Base-by-base conservation (phyloP, 2,797 vertebrate genomes). In the Melanotaenia parkinsoni region DNA sequence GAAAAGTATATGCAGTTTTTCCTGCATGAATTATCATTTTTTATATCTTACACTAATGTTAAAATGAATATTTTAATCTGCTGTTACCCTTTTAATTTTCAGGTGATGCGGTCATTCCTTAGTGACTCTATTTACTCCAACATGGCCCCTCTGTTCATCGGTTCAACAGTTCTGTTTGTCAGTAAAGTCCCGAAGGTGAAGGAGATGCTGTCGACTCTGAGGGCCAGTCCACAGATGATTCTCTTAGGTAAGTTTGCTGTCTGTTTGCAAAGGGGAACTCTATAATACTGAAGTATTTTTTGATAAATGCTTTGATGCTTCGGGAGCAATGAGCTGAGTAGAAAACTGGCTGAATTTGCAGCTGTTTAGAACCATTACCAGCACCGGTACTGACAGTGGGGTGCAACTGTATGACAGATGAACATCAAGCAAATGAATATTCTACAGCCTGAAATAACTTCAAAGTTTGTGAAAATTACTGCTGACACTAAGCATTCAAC, bases 71-170 rank as follows among this genome's bases (percentile, higher is more conserved):
- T 18, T n/a, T 6, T 37, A 24, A 14, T 40, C 26, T 38, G 18
- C 18, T 30, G n/a, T 37, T 43, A 16, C 14, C 24, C 18, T 28
- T 24, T 22, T 11, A 45, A 11, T 35, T 18, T 80, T 35, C 86
- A 99, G 98, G 88, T 98, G 0, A 50, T 92, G 18, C 94, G 71
- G 58, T 92, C 95, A 0, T 95, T 95, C 77, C 86, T 99, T 65
- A 85, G 70, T 0, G 84, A 91, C 67, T 96, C 95, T 50, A 77
- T 90, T 32, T 96, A 95, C 81, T 70, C 64, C 79, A 96, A 94
- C 35, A 90, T 99, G 86, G 80, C 93, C 37, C 96, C 96, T n/a
- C 94, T 99, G 24, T 96, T 98, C 26, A 86, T 96, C 57, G 96
- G 95, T 0, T 94, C 92, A 1, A 98, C 95, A 0, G 65, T 96